Evolutionary conservation across 2,113 vertebrate genomes (phyloP), one percentile per base, ranked within the genome.

Genomic region (Andinoacara biseriatus): DNA sequence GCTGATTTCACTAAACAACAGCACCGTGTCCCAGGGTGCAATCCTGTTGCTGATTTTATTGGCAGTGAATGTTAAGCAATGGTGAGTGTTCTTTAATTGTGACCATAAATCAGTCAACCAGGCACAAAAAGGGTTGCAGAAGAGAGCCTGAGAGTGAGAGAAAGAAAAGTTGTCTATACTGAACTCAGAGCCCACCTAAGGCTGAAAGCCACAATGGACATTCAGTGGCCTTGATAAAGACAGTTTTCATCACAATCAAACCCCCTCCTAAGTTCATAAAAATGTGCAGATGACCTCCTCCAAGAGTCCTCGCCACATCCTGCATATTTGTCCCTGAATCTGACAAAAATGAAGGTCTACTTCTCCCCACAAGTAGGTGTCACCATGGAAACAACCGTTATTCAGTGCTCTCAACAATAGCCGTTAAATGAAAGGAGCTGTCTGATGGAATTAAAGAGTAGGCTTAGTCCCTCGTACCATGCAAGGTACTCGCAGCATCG

Each of bases 361-460:
- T 69, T 93, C 90, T 87, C 89, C 90, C 81, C 74, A 89, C 87
- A 90, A 91, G 93, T 93, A 92, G 81, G 90, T 79, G 91, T 96
- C 91, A 81, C 95, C 95, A 96, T 96, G 94, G 95, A 93, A 96
- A 96, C 95, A 85, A 91, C 87, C 80, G 78, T 91, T 91, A 93
- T 93, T 91, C 93, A 87, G 90, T 43, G 75, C 86, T 81, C 89
- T 90, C 88, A 83, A 95, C 93, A 92, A 90, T 94, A 89, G 93
- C 89, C 63, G 76, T 89, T 91, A 93, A 94, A 93, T 93, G 88
- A 94, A 94, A 92, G 86, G 86, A 94, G 83, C 87, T 90, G 87
- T 91, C 90, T 84, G 85, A 92, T 90, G 90, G 90, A 93, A 90
- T 91, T 90, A 88, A 92, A 92, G 94, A 89, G 86, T 83, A 86